phyloP scores from a whole-genome alignment of 2,797 vertebrate species.

The Dermochelys coriacea region DNA sequence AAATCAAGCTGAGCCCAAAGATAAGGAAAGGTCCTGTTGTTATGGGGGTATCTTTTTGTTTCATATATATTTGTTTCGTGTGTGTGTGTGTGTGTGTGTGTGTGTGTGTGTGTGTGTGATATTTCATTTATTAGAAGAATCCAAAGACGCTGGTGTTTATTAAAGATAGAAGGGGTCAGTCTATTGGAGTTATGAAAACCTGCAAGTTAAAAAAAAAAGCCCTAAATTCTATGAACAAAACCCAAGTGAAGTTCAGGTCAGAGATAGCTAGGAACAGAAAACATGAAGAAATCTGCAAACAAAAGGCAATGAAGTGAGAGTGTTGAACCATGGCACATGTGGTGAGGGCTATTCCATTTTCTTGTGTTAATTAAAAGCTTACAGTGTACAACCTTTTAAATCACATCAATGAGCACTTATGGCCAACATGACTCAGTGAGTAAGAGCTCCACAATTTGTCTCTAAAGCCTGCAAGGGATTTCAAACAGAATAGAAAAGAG shows the following conservation, averaged over 20 bases:
- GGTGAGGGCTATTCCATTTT: background rate
- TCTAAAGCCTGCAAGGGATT: background rate
- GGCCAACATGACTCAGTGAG: background rate
- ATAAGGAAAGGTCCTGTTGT: background rate
- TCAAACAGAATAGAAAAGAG: background rate
- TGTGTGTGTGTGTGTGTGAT: background rate
- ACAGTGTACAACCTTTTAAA: background rate
- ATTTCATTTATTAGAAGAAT: rapidly evolving
- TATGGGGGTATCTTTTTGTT: background rate
- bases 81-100: too few relatives aligned
- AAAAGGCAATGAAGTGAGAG: background rate
- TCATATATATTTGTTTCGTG: too few relatives aligned
- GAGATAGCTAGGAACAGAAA: background rate
- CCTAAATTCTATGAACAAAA: background rate
- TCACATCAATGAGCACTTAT: background rate
- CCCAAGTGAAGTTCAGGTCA: background rate
- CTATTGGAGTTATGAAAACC: background rate
- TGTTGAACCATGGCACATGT: background rate
- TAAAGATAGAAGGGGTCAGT: background rate
- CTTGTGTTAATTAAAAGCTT: background rate
- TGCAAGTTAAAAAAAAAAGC: background rate
- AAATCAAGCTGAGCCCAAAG: background rate
- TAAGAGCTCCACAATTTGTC: background rate
- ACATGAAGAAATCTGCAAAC: background rate
- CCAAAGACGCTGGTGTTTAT: background rate